phyloP scores from a whole-genome alignment of 23 tunicate genomes.

The Corella eumyota region DNA sequence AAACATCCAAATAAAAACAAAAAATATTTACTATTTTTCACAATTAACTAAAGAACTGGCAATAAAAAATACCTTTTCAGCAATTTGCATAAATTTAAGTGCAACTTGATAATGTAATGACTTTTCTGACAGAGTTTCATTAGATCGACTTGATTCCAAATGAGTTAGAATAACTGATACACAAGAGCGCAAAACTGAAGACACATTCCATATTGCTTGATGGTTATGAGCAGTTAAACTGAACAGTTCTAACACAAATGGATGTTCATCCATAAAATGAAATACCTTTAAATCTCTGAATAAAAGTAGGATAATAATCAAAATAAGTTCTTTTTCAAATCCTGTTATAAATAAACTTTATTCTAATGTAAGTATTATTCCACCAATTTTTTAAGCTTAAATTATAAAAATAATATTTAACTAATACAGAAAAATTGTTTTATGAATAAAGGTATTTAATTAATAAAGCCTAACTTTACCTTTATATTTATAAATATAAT shows the following conservation, averaged over 20 bases:
- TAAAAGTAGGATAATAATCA: background rate
- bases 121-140: conserved; percentile 1
- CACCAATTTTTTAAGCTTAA: no score
- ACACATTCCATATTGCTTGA: conserved; percentile 36
- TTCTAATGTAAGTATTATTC: no score
- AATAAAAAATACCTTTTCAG: conserved; percentile 30
- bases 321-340: no score
- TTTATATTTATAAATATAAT: background rate
- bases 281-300: conserved; percentile 62
- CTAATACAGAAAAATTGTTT: no score
- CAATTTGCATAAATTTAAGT: conserved; percentile 34
- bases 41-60: no score
- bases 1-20: no score
- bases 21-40: no score
- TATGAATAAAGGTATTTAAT: no score
- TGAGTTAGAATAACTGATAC: conserved; percentile 50
- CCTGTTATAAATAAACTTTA: no score
- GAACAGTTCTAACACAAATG: conserved; percentile 57
- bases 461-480: background rate
- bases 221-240: conserved; percentile 41
- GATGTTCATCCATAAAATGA: conserved; percentile 65
- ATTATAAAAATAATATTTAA: no score
- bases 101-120: conserved; percentile 51
- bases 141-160: conserved; percentile 46
- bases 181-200: conserved; percentile 50